These are phyloP conservation scores for Hirtodrosophila confusa DNA, from an alignment of 2,888 invertebrate genomes.

Conservation along the genomic window DNA sequence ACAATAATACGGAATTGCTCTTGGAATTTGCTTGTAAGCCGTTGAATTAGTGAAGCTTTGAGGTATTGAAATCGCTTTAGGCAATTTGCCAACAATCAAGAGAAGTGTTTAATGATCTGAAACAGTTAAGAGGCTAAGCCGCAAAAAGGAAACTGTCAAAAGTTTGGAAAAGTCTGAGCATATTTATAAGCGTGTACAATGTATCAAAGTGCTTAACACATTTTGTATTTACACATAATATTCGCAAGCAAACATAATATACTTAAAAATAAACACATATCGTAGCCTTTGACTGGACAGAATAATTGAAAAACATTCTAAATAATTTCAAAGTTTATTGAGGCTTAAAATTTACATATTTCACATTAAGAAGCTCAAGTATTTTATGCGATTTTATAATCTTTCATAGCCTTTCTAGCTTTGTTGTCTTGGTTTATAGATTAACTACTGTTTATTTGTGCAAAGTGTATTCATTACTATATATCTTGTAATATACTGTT, in stretches of 20 bases:
- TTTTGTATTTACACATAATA: too few species aligned
- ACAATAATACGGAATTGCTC: conserved; percentile 49
- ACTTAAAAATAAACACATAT: neutral
- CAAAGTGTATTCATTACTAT: too few species aligned
- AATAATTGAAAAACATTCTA: neutral
- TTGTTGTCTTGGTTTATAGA: too few species aligned
- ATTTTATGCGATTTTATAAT: too few species aligned
- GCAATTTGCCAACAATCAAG: conserved; percentile 37
- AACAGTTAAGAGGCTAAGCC: conserved; percentile 17
- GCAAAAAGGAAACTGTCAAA: neutral
- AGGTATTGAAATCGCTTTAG: conserved; percentile 38
- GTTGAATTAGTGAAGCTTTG: conserved; percentile 48
- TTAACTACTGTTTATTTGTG: too few species aligned
- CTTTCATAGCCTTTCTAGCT: too few species aligned
- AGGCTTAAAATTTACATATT: neutral
- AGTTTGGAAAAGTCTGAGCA: neutral
- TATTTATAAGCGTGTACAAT: too few species aligned
- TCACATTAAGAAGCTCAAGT: neutral
- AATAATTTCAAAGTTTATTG: neutral
- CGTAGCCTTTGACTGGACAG: neutral
- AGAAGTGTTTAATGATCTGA: conserved; percentile 30
- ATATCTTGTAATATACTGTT: too few species aligned
- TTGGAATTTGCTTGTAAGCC: conserved; percentile 40
- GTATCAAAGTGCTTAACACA: too few species aligned
- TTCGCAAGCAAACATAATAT: too few species aligned